Conservation (phyloP, 1,140 invertebrate species). For the Drosophila guanche region DNA sequence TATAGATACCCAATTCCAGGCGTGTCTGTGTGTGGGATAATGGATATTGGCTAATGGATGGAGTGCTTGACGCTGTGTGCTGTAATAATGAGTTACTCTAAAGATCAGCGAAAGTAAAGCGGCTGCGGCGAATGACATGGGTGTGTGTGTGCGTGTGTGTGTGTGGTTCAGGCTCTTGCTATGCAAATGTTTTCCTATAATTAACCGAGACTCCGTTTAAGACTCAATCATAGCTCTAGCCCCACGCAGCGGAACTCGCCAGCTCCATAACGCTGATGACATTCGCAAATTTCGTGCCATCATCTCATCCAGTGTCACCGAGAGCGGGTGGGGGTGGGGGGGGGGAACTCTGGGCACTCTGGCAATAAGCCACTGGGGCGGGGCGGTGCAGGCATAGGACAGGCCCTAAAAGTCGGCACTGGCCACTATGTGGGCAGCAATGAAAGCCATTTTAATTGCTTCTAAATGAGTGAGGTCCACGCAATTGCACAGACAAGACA, state of each 20-base stretch:
- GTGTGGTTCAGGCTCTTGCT: conserved; percentile 16
- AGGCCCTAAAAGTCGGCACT: conserved; percentile 22
- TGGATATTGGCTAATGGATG: too few species aligned
- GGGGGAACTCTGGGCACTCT: not conserved
- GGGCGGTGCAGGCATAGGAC: too few species aligned
- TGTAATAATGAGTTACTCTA: too few species aligned
- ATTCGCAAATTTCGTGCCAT: conserved; percentile 3
- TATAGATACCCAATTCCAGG: conserved; percentile 16
- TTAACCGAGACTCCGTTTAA: conserved; percentile 5
- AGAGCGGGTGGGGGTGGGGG: too few species aligned
- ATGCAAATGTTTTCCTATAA: conserved; percentile 40
- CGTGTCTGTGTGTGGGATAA: too few species aligned
- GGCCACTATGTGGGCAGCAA: conserved; percentile 43
- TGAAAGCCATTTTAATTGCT: conserved; percentile 79
- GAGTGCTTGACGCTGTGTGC: too few species aligned
- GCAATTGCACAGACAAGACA: conserved; percentile 56
- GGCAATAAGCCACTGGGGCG: conserved; percentile 8
- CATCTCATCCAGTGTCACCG: too few species aligned
- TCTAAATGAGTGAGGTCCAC: conserved; percentile 68
- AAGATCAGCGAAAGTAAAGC: too few species aligned
- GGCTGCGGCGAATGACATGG: conserved; percentile 9
- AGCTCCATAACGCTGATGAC: not conserved
- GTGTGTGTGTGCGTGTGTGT: conserved; percentile 1
- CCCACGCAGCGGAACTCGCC: too few species aligned
- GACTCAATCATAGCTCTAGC: conserved; percentile 4